Evolutionary conservation across 2,797 vertebrate genomes (phyloP), one percentile per base, ranked within the genome.

Genomic region (Labroides dimidiatus): DNA sequence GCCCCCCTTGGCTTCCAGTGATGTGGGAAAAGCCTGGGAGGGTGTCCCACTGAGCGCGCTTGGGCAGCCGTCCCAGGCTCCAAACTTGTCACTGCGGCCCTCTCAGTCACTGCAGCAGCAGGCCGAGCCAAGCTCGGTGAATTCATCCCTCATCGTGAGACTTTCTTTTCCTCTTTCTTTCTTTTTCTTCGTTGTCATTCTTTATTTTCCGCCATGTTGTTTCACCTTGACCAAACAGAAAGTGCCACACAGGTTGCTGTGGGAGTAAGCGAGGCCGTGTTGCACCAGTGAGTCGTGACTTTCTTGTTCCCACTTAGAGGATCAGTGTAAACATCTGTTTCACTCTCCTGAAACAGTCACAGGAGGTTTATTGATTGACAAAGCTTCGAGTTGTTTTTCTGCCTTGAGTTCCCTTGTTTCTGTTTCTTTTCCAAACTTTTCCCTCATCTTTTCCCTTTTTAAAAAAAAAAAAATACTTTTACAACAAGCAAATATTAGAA

Each of bases 21-120:
- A 92, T 93, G 93, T 94, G 93, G 92, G 93, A 95, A 94, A 89
- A 89, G 82, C 77, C 77, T 82, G 87, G 90, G 87, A 92, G 88
- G 79, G 88, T 80, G 85, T 90, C 87, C 82, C 77, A 69, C 80
- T 75, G 81, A 92, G 85, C 43, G 30, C 19, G 75, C 82, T 62
- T 69, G 77, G 77, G 64, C 84, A 66, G 61, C 48, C 54, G 52
- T 84, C 77, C 76, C 80, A 66, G 74, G 52, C 67, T 81, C 78
- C 77, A 77, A 75, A 85, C 52, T 78, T 81, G 74, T 71, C 77
- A 53, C 78, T 73, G 20, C 60, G 33, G 57, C 50, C 64, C 65
- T 53, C 49, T 61, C 52, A 21, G 59, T 16, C 15, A n/a, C 69
- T 44, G 72, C 83, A 52, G 49, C 64, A 62, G 64, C 49, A 47